Percentiles rank a stretch among this genome's conserved stretches.
Evolutionary conservation across 2,888 invertebrate genomes (phyloP).

Genomic region (Priocnemis perturbator): DNA sequence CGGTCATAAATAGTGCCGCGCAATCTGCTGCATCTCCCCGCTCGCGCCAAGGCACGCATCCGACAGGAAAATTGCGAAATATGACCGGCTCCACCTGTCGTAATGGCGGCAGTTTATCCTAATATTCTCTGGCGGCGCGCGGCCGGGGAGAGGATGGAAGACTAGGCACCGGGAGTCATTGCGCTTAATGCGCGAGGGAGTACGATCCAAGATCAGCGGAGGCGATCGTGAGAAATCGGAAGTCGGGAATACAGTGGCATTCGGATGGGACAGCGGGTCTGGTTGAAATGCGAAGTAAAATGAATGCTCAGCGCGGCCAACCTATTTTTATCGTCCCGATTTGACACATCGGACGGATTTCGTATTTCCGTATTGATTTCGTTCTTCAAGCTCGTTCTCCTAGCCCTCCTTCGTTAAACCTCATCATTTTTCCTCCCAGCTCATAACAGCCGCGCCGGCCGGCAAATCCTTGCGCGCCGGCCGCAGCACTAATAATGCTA

Average conservation of each 20-base stretch:
- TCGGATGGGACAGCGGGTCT: not conserved
- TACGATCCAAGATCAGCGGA: not conserved
- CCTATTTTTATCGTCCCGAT: too few species aligned
- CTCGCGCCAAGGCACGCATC: conserved; percentile 43
- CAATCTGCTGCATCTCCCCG: conserved; percentile 60
- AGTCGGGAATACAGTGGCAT: not conserved
- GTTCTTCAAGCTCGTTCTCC: not conserved
- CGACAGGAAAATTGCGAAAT: conserved; percentile 67
- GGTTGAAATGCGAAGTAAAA: too few species aligned
- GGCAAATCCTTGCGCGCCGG: not conserved
- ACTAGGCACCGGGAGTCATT: not conserved
- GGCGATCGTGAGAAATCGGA: conserved; percentile 1
- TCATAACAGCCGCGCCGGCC: not conserved
- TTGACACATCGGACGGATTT: too few species aligned
- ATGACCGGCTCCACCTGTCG: conserved; percentile 64
- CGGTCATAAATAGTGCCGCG: conserved; percentile 60
- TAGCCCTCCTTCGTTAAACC: not conserved
- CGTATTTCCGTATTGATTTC: too few species aligned
- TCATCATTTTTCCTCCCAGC: not conserved
- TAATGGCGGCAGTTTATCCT: conserved; percentile 68
- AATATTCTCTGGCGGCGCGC: conserved; percentile 48
- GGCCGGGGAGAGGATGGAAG: not conserved
- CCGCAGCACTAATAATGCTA: conserved; percentile 49
- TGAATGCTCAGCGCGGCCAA: too few species aligned
- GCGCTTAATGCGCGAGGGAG: too few species aligned